Evolutionary conservation across 2,113 vertebrate genomes (phyloP).

Genomic region (Chascanopsetta lugubris): DNA sequence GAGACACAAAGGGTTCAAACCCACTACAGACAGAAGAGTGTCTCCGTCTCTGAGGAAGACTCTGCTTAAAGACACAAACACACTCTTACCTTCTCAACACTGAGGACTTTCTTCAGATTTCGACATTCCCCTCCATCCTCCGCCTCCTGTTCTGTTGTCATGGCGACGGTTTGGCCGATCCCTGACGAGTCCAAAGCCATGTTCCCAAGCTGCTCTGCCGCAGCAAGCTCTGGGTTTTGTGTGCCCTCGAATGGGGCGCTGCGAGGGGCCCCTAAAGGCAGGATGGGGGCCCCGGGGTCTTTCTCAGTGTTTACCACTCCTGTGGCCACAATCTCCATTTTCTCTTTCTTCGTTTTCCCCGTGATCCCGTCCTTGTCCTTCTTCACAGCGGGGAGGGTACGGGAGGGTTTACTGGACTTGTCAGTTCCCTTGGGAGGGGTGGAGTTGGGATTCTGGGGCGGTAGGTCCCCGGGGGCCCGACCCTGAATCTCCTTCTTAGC

Average conservation of each 20-base stretch:
- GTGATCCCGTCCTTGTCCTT: constrained; percentile 91
- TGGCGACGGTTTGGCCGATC: constrained; percentile 85
- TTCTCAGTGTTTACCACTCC: constrained; percentile 81
- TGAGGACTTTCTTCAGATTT: constrained; percentile 87
- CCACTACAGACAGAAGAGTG: no score
- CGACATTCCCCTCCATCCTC: constrained; percentile 87
- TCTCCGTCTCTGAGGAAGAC: no score
- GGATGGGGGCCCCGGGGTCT: constrained; percentile 82
- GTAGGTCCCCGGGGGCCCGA: constrained; percentile 66
- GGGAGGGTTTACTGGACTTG: constrained; percentile 88
- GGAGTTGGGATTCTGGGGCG: constrained; percentile 69
- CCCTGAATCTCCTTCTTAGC: constrained; percentile 89
- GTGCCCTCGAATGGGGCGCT: constrained; percentile 85
- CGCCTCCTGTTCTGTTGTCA: constrained; percentile 90
- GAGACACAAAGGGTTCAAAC: no score
- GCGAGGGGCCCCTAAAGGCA: constrained; percentile 81
- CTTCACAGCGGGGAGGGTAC: constrained; percentile 86
- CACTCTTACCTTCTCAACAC: constrained; percentile 94
- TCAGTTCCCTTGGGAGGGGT: constrained; percentile 84
- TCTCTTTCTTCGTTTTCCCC: constrained; percentile 94
- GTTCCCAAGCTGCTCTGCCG: constrained; percentile 87
- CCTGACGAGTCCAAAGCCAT: constrained; percentile 87
- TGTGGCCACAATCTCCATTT: constrained; percentile 82
- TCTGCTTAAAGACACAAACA: no score
- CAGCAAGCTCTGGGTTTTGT: constrained; percentile 82